These are phyloP conservation scores for Dryocosmus kuriphilus DNA, from an alignment of 2,888 invertebrate genomes.

Conservation along the genomic window DNA sequence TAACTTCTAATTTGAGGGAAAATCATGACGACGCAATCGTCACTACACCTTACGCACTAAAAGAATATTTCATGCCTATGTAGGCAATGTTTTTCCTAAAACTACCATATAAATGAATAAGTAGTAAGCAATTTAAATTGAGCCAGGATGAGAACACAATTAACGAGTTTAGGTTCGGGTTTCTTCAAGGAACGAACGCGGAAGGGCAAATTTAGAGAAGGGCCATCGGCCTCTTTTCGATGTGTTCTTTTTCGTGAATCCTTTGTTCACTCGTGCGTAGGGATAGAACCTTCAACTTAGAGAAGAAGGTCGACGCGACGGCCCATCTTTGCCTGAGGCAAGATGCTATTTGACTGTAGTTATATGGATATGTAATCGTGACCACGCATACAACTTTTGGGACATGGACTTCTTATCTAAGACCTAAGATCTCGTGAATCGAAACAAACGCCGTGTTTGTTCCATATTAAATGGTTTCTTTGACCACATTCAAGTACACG, in stretches of 20 bases:
- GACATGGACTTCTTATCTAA: constrained; percentile 21
- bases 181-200: constrained; percentile 41
- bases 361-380: constrained; percentile 6
- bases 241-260: constrained; percentile 42
- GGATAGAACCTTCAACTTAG: constrained; percentile 39
- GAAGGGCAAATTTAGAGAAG: constrained; percentile 42
- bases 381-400: constrained; percentile 28
- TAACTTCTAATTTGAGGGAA: too few relatives aligned
- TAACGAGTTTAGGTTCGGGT: constrained; percentile 30
- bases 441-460: constrained; percentile 36
- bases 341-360: constrained; percentile 19
- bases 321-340: constrained; percentile 49
- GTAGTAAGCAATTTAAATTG: too few relatives aligned
- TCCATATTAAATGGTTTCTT: constrained; percentile 29
- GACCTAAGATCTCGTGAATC: constrained; percentile 12
- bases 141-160: constrained; percentile 19
- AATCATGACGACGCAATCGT: too few relatives aligned
- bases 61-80: too few relatives aligned
- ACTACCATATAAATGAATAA: too few relatives aligned
- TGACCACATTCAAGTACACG: neutral
- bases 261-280: constrained; percentile 46
- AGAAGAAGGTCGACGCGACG: constrained; percentile 66
- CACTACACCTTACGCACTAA: too few relatives aligned
- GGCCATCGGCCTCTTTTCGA: constrained; percentile 20
- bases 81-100: too few relatives aligned